Evolutionary conservation across 2,888 invertebrate species (phyloP).

Genomic region (Hyppa rectilinea): DNA sequence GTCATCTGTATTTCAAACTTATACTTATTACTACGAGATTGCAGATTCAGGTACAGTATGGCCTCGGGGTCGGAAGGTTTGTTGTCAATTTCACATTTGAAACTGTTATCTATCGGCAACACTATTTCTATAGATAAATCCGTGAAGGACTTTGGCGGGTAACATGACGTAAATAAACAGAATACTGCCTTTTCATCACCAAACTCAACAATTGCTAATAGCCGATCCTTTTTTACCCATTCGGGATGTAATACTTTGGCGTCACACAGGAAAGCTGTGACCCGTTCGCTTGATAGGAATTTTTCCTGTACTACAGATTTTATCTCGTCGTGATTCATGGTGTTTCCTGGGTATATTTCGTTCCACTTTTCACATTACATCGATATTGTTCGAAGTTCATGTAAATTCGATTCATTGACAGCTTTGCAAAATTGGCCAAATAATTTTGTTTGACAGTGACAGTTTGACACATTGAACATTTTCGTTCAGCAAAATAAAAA

Average conservation of each 20-base stretch:
- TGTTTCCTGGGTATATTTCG: slow-evolving; percentile 66
- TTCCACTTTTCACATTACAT: slow-evolving; percentile 58
- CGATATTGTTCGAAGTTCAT: slow-evolving; percentile 56
- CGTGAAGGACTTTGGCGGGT: slow-evolving; percentile 93
- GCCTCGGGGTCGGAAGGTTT: slow-evolving; percentile 90
- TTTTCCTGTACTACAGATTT: slow-evolving; percentile 88
- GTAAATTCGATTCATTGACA: slow-evolving; percentile 68
- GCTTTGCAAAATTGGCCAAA: slow-evolving; percentile 60
- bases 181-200: slow-evolving; percentile 89
- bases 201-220: slow-evolving; percentile 87
- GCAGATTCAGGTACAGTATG: slow-evolving; percentile 87
- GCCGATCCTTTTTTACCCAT: slow-evolving; percentile 86
- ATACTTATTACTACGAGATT: slow-evolving; percentile 86
- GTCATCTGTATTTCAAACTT: slow-evolving; percentile 89
- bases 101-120: slow-evolving; percentile 94
- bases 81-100: slow-evolving; percentile 93
- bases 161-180: slow-evolving; percentile 89
- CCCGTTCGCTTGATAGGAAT: slow-evolving; percentile 87
- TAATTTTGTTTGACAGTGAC: slow-evolving; percentile 51
- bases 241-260: slow-evolving; percentile 88
- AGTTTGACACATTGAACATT: slow-evolving; percentile 47
- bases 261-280: slow-evolving; percentile 86
- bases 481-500: slow-evolving; percentile 38
- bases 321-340: slow-evolving; percentile 88
- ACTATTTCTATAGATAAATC: slow-evolving; percentile 95